Base-by-base conservation (phyloP, 1,140 invertebrate genomes). In the Pteromalus puparum region DNA sequence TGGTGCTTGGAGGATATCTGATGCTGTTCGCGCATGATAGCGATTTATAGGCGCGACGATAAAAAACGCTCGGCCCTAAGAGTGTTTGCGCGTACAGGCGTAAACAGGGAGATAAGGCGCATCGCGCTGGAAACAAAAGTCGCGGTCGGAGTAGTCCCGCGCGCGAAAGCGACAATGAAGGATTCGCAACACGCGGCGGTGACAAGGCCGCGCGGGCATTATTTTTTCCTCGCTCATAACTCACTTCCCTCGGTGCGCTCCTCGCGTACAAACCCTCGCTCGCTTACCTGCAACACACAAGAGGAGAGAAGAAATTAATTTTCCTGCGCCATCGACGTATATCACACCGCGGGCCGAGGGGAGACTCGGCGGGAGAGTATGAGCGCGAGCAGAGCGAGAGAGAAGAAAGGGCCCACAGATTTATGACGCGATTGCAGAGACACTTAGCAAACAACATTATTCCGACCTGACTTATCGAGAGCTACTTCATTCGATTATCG, bases 231-330 rank as follows among this genome's bases (percentile, higher is more conserved):
- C 87, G 83, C 84, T 85, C 87, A 87, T 89, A 88, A 88, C 81
- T 89, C 88, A 88, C 87, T 87, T 87, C 85, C 86, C 86, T 85
- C 86, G 85, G 87, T 72, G 1, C 2, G 7, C n/a, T 2, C 13
- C 38, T 24, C 28, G 18, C 21, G 10, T n/a, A 68, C 26, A 28
- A 48, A 80, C 53, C 53, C n/a, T 42, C 34, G 79, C 42, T 86
- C 85, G 87, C 90, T 91, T 91, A 91, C 90, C 90, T 90, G 89
- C 48, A 90, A 90, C 88, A 88, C 65, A 89, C 87, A 89, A 86
- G 82, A 82, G 24, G 83, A 87, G 84, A 85, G 87, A 83, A 87
- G 87, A 82, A 87, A 90, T 89, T 89, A 87, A 89, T 88, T 87
- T 87, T 84, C 70, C 30, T 82, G 80, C 81, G 21, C 26, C 85